phyloP scores from a whole-genome alignment of 30 jellyfish, hydroid and myxozoan species.

The Morbakka virulenta region DNA sequence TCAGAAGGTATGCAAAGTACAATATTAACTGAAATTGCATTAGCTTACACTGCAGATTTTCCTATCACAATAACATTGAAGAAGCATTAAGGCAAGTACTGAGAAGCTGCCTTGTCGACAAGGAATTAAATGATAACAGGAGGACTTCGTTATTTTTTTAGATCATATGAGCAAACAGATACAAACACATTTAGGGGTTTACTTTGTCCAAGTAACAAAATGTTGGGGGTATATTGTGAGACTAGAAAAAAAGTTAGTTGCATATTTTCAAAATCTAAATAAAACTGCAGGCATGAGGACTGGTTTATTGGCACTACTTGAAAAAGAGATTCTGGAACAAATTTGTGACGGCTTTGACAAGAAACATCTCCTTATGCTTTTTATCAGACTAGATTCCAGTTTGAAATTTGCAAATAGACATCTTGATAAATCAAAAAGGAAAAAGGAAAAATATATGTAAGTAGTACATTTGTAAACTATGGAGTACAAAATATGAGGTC shows the following conservation, averaged over 20 bases:
- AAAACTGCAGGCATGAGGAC: background rate
- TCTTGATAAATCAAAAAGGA: background rate
- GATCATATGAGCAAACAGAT: conserved; percentile 19
- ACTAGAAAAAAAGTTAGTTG: conserved; percentile 8
- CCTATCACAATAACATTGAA: background rate
- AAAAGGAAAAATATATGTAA: no score
- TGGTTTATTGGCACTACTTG: background rate
- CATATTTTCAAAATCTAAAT: background rate
- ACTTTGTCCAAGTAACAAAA: conserved; percentile 14
- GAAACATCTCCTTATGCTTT: conserved; percentile 14
- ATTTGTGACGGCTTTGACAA: background rate
- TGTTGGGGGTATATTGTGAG: background rate
- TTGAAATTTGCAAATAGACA: conserved; percentile 23
- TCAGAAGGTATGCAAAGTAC: background rate
- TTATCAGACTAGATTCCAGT: conserved; percentile 15
- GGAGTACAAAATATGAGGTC: no score
- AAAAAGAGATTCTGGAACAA: background rate
- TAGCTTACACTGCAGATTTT: conserved; percentile 34
- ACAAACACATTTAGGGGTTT: conserved; percentile 18
- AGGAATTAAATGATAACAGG: background rate
- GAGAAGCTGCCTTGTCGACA: conserved; percentile 4
- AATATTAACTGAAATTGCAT: conserved; percentile 22
- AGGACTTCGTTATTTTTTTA: background rate
- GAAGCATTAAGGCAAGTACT: conserved; percentile 3
- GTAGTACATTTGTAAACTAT: background rate